Base-by-base conservation (phyloP, 2,113 vertebrate species). In the Dinomys branickii region DNA sequence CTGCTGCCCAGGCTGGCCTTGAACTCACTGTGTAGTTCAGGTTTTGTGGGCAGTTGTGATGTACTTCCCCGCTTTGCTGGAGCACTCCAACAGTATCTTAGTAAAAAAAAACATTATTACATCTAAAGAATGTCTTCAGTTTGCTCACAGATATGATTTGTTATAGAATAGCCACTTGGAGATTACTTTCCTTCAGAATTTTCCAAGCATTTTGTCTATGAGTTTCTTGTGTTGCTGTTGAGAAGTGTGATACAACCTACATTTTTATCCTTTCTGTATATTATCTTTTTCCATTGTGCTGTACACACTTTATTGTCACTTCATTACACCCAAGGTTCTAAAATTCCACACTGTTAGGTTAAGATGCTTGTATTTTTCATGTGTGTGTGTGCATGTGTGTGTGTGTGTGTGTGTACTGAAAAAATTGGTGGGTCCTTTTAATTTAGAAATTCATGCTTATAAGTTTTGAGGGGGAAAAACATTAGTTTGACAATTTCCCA, bases 381-480 rank as follows among this genome's bases (percentile, higher is more conserved):
- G 4, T 44, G 22, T 77, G 24, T 47, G 41, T 77, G 73, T 50
- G 73, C 47, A 24, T 77, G 73, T 77, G 41, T 77, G 73, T 77
- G 69, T 73, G 9, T 47, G 41, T 44, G 38, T 14, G 17, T 47
- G 41, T 47, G 73, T 44, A 4, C 67, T 89, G 33, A n/a, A 89
- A 10, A 10, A 75, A 59, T 30, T 67, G 28, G 35, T 67, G 13
- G 22, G 16, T 8, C 5, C 16, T 59, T 94, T 59, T 38, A 77
- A 81, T 69, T 86, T 91, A 89, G 24, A 93, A 95, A 85, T 4
- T 77, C 54, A 41, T 47, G 16, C 59, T 84, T 56, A 84, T 71
- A 24, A 54, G 1, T 67, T 59, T 41, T 16, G 52, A 35, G 28
- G 50, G 83, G n/a, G n/a, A 83, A 82, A 63, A 26, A 28, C 86